Evolutionary conservation across 2,888 invertebrate genomes (phyloP).

Genomic region (Conchocele bisecta): DNA sequence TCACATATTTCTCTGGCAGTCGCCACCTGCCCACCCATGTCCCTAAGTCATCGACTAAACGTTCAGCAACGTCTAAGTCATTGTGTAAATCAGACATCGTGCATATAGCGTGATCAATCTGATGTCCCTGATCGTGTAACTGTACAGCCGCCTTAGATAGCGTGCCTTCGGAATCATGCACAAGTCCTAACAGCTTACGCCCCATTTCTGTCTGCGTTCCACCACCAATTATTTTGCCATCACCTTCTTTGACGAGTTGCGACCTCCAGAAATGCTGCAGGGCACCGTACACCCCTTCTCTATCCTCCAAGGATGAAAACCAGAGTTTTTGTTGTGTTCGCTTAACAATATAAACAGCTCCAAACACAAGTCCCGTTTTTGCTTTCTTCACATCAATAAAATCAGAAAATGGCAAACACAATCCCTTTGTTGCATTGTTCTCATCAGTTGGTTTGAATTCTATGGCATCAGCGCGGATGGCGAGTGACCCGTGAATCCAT

Average conservation of each 20-base stretch:
- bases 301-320: constrained; percentile 72
- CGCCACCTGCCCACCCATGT: constrained; percentile 74
- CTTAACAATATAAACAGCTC: constrained; percentile 63
- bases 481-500: constrained; percentile 67
- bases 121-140: constrained; percentile 67
- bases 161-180: constrained; percentile 69
- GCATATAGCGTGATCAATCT: constrained; percentile 60
- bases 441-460: constrained; percentile 42
- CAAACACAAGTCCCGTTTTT: constrained; percentile 68
- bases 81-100: constrained; percentile 71
- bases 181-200: constrained; percentile 65
- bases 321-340: constrained; percentile 61
- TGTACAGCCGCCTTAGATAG: constrained; percentile 64
- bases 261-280: constrained; percentile 67
- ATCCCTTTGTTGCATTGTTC: constrained; percentile 7
- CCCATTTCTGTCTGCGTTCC: constrained; percentile 59
- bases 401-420: constrained; percentile 53
- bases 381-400: constrained; percentile 67
- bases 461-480: constrained; percentile 47
- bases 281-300: constrained; percentile 60
- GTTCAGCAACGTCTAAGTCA: constrained; percentile 72
- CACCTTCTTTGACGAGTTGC: constrained; percentile 22
- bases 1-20: constrained; percentile 55
- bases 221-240: not conserved
- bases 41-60: constrained; percentile 64